These are phyloP conservation scores for Archips xylosteana DNA, from an alignment of 2,888 invertebrate species.

Conservation along the genomic window DNA sequence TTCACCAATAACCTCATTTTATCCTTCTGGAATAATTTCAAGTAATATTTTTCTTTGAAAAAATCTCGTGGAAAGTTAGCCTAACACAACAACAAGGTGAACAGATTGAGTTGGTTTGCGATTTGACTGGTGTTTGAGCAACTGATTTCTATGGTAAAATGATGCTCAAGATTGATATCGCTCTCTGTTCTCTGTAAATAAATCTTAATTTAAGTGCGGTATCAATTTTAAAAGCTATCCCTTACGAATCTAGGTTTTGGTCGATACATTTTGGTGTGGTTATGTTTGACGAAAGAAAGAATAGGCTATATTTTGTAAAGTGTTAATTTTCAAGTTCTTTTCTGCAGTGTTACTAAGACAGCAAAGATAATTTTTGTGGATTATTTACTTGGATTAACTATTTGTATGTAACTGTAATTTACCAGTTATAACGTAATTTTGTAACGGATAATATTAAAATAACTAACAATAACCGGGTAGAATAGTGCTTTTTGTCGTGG, in stretches of 20 bases:
- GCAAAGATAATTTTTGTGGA: neutral
- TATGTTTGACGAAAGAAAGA: neutral
- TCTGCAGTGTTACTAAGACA: neutral
- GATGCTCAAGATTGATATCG: neutral
- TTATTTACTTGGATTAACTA: neutral
- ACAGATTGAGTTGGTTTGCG: neutral
- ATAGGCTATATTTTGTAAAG: neutral
- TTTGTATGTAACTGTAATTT: constrained; percentile 8
- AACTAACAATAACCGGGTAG: constrained; percentile 60
- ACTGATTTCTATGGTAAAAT: neutral
- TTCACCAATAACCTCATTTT: too few relatives aligned
- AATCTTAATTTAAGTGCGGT: neutral
- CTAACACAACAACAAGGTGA: neutral
- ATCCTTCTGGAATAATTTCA: too few relatives aligned
- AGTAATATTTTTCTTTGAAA: too few relatives aligned
- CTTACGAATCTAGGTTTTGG: neutral
- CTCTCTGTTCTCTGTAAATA: neutral
- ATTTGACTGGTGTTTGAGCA: neutral
- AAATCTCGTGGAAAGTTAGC: neutral
- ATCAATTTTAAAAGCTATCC: neutral
- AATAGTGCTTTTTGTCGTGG: constrained; percentile 61
- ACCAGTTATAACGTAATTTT: constrained; percentile 33
- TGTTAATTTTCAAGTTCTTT: neutral
- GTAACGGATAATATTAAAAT: constrained; percentile 42
- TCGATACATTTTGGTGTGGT: neutral